phyloP scores from a whole-genome alignment of 1,140 invertebrate genomes.

The Trichogramma pretiosum region DNA sequence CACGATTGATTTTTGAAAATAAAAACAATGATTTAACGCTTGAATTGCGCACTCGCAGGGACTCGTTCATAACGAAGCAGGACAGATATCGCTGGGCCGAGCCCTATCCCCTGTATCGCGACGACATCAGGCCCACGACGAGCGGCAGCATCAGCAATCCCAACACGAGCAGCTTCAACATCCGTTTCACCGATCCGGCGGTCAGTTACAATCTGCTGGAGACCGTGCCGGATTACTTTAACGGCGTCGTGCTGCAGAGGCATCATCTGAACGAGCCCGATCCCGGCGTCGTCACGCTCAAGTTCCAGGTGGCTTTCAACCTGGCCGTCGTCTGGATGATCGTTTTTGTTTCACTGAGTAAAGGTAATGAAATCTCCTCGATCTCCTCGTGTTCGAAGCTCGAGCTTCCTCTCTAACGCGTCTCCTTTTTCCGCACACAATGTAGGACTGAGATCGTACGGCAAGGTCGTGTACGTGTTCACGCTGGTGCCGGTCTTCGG shows the following conservation, averaged over 20 bases:
- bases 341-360: conserved; percentile 79
- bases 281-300: conserved; percentile 57
- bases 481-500: conserved; percentile 64
- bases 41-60: conserved; percentile 41
- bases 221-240: conserved; percentile 75
- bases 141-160: conserved; percentile 32
- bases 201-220: conserved; percentile 61
- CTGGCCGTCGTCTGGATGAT: conserved; percentile 84
- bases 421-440: too few species aligned
- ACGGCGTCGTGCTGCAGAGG: conserved; percentile 69
- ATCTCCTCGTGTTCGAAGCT: too few species aligned
- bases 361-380: too few species aligned
- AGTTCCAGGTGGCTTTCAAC: conserved; percentile 83
- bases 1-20: background rate
- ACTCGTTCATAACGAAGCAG: conserved; percentile 76
- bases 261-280: conserved; percentile 52
- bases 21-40: background rate
- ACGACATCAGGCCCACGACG: conserved; percentile 41
- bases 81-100: conserved; percentile 78
- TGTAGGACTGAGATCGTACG: conserved; percentile 68
- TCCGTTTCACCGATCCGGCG: too few species aligned
- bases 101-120: conserved; percentile 56
- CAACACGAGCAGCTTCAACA: conserved; percentile 45
- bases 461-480: conserved; percentile 71
- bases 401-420: too few species aligned